Base-by-base conservation (phyloP, 2,797 vertebrate genomes). In the Sebastes vulpes region DNA sequence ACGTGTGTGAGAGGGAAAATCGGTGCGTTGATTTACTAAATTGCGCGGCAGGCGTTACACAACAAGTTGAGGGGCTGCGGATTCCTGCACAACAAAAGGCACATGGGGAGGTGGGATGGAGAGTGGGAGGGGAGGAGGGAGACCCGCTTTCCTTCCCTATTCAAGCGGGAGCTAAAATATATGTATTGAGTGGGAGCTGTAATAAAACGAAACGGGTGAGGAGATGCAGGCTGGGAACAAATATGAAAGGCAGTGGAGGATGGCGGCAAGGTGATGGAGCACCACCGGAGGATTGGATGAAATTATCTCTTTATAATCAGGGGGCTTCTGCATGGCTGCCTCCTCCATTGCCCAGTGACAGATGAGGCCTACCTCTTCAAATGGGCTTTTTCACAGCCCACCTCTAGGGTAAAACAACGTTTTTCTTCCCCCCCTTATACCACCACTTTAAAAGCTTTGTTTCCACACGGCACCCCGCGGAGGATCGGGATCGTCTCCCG, bases 231-330 rank as follows among this genome's bases (percentile, higher is more conserved):
- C 91, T 77, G 86, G 92, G 91, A 92, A 93, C 92, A 94, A 92
- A 92, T 92, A 94, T 92, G 94, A 93, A 91, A 92, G 83, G 88
- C 92, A 93, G 92, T 83, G 90, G 90, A 93, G 90, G 91, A 92
- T 91, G 88, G 90, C 88, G 63, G 88, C 65, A 83, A 93, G 91
- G 88, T 91, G 82, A 87, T 91, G 89, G 92, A 93, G 94, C 89
- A 89, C 90, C 90, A 89, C 87, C 75, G 75, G 90, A 92, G 90
- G 90, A 90, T 90, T 88, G 91, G 90, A 90, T 91, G 93, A 93
- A 95, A 95, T 95, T 89, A 95, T 96, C 93, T 94, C 92, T 92
- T 92, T 94, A 93, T 94, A 95, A 95, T 95, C 94, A 94, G 91
- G 84, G 87, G 84, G 87, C 89, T 94, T 92, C 92, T 93, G 95